Conservation (phyloP, 2,113 vertebrate genomes). For the Sminthopsis crassicaudata region DNA sequence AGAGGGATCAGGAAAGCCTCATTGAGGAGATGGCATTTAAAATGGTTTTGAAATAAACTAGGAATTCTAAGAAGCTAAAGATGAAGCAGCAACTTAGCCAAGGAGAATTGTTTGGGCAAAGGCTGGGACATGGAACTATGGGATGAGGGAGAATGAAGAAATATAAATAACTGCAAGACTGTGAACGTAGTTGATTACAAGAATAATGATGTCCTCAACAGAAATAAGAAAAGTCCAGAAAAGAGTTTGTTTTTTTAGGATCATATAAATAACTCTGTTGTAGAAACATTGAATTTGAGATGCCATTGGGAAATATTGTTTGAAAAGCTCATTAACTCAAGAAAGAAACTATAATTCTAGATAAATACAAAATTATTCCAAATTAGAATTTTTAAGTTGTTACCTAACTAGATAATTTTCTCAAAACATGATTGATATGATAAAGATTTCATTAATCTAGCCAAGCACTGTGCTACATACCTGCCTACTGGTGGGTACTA, state of each 20-base stretch:
- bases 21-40: not conserved
- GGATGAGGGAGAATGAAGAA: not conserved
- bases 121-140: not conserved
- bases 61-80: not conserved
- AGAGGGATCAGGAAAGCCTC: not conserved
- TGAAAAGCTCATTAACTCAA: not conserved
- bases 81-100: not conserved
- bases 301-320: not conserved
- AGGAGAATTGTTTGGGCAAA: not conserved
- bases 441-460: not conserved
- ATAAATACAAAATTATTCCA: not conserved
- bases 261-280: not conserved
- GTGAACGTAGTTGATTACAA: not conserved
- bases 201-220: not conserved
- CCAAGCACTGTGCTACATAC: not conserved
- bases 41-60: not conserved
- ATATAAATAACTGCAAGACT: not conserved
- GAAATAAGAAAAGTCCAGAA: not conserved
- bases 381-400: not conserved
- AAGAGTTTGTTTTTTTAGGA: not conserved
- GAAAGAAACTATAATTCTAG: not conserved
- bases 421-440: not conserved
- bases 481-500: too few species aligned
- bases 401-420: not conserved
- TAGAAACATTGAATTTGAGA: not conserved